phyloP scores from a whole-genome alignment of 2,797 vertebrate genomes.

The Lerista edwardsae region DNA sequence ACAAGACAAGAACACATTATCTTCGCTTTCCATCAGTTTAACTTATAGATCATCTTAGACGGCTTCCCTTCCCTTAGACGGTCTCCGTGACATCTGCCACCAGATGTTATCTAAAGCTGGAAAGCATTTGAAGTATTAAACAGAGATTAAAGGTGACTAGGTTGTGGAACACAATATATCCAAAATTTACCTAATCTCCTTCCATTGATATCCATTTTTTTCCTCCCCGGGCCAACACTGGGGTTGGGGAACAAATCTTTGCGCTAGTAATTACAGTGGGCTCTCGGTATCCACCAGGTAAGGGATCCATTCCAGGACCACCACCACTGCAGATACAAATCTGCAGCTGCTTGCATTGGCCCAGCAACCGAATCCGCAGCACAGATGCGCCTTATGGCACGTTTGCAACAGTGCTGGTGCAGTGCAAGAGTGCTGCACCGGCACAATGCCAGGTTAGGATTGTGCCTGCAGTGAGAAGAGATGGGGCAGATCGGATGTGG shows the following conservation, averaged over 20 bases:
- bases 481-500: too few relatives aligned
- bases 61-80: too few relatives aligned
- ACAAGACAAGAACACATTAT: slow-evolving; percentile 45
- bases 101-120: slow-evolving; percentile 63
- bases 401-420: too few relatives aligned
- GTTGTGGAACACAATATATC: slow-evolving; percentile 48
- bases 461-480: too few relatives aligned
- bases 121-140: slow-evolving; percentile 55
- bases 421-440: too few relatives aligned
- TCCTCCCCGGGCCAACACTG: background rate
- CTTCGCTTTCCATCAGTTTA: slow-evolving; percentile 32
- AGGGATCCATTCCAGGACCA: too few relatives aligned
- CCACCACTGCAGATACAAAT: too few relatives aligned
- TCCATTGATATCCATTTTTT: slow-evolving; percentile 32
- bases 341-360: too few relatives aligned
- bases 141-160: slow-evolving; percentile 49
- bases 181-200: slow-evolving; percentile 20
- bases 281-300: too few relatives aligned
- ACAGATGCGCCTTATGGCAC: too few relatives aligned
- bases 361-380: too few relatives aligned
- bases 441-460: too few relatives aligned
- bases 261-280: background rate
- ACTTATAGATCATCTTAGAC: slow-evolving; percentile 42
- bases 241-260: slow-evolving; percentile 9
- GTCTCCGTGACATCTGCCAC: slow-evolving; percentile 11